A percentile compares a stretch with the other conserved stretches of the same genome.
These are phyloP conservation scores for Collichthys lucidus DNA, from an alignment of 2,113 vertebrate species.

Conservation along the genomic window DNA sequence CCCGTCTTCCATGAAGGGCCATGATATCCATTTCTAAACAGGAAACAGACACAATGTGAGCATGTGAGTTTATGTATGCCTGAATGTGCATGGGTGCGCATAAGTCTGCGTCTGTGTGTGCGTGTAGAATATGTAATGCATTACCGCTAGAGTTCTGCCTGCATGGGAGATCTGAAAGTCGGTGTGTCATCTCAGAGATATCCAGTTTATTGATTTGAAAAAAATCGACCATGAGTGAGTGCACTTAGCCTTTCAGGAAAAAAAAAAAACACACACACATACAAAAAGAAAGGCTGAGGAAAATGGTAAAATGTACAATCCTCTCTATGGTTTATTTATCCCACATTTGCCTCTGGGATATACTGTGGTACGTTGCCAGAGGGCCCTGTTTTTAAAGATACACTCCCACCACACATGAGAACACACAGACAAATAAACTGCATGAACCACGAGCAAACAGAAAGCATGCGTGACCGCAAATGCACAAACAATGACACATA, in stretches of 20 bases:
- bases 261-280: too few relatives aligned
- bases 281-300: background rate
- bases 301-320: constrained; percentile 30
- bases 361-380: constrained; percentile 2
- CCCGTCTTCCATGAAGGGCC: constrained; percentile 22
- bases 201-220: constrained; percentile 59
- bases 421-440: constrained; percentile 32
- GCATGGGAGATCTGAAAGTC: constrained; percentile 29
- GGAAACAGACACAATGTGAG: constrained; percentile 54
- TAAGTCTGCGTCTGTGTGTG: background rate
- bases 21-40: constrained; percentile 60
- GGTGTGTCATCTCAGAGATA: constrained; percentile 46
- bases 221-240: constrained; percentile 47
- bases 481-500: constrained; percentile 15
- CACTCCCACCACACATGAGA: background rate
- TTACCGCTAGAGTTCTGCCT: constrained; percentile 13
- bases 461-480: constrained; percentile 6
- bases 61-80: constrained; percentile 9
- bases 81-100: background rate
- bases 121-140: constrained; percentile 38
- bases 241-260: constrained; percentile 35
- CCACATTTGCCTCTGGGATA: constrained; percentile 12
- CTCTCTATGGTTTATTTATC: constrained; percentile 47
- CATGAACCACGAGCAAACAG: constrained; percentile 23
- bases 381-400: constrained; percentile 33